Evolutionary conservation across 2,888 invertebrate genomes (phyloP), one percentile per base, ranked within the genome.

Genomic region (Timandra comae): DNA sequence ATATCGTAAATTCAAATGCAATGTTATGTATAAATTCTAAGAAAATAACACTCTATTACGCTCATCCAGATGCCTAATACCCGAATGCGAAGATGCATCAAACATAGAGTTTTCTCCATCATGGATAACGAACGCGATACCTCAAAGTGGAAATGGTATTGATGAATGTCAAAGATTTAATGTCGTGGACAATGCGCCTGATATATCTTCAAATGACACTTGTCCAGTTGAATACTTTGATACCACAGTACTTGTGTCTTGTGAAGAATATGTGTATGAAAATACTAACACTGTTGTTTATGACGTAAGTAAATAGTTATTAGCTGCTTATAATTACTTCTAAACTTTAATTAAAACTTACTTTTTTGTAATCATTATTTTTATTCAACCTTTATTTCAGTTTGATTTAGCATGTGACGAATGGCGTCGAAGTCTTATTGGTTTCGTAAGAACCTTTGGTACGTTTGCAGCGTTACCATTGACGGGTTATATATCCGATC

Each of bases 401-500:
- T 91, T 89, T 63, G 69, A 76, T 35, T 58, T 91, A 32, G 88
- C 88, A 1, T 91, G 91, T 46, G 87, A 89, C 25, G 86, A 80
- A 84, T 93, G 93, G 93, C 90, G 89, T 46, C 78, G 93, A 21
- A 88, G 92, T 0, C 72, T 92, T 49, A 90, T 93, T 23, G 93
- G 93, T 0, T 91, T 93, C 7, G 82, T 92, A 28, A 90, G 91
- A 38, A 92, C 90, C 31, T 69, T 91, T 41, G 93, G 92, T 8
- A 91, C 91, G 30, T 87, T 93, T 43, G 71, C 91, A 41, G 91
- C 91, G 13, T 80, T 92, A 34, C 91, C 91, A 6, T 76, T 92
- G 37, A 88, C 91, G 0, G 93, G 93, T 21, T 87, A 88, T 48
- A 74, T 93, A 40, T 92, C 93, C 0, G 93, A 93, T 73, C 90